These are phyloP conservation scores for Chloroceryle amazona DNA, from an alignment of 2,797 vertebrate genomes.

Conservation along the genomic window DNA sequence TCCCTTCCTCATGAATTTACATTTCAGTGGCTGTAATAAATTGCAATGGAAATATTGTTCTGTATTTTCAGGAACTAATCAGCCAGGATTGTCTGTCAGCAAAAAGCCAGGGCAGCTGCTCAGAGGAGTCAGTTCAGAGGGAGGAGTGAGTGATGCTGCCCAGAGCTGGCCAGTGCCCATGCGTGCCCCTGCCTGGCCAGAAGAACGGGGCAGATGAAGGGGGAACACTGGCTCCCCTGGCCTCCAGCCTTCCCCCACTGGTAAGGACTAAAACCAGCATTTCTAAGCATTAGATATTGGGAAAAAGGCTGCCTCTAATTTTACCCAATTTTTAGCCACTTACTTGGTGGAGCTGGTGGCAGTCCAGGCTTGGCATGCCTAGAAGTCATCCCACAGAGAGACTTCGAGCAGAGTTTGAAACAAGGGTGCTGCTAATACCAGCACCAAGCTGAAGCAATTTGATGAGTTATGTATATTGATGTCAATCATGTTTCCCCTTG, in stretches of 20 bases:
- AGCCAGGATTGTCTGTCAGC: background rate
- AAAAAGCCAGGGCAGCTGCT: background rate
- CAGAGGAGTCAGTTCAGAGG: background rate
- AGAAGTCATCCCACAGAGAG: background rate
- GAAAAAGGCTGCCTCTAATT: background rate
- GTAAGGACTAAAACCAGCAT: background rate
- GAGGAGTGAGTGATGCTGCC: background rate
- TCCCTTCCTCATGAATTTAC: background rate
- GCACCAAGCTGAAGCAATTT: background rate
- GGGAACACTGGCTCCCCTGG: background rate
- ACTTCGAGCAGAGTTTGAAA: background rate
- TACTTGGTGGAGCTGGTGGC: background rate
- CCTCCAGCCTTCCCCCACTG: background rate
- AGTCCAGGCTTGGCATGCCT: background rate
- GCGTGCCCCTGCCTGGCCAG: too few relatives aligned
- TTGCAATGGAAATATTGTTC: constrained; percentile 14
- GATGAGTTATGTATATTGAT: background rate
- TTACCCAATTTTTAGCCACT: background rate
- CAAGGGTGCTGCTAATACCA: background rate
- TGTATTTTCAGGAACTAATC: constrained; percentile 47
- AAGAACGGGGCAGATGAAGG: background rate
- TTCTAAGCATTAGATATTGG: background rate
- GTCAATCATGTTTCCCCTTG: background rate
- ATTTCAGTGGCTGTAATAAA: background rate
- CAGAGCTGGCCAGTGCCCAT: background rate